Evolutionary conservation across 2,113 vertebrate genomes (phyloP).

Genomic region (Pterocles orientalis): DNA sequence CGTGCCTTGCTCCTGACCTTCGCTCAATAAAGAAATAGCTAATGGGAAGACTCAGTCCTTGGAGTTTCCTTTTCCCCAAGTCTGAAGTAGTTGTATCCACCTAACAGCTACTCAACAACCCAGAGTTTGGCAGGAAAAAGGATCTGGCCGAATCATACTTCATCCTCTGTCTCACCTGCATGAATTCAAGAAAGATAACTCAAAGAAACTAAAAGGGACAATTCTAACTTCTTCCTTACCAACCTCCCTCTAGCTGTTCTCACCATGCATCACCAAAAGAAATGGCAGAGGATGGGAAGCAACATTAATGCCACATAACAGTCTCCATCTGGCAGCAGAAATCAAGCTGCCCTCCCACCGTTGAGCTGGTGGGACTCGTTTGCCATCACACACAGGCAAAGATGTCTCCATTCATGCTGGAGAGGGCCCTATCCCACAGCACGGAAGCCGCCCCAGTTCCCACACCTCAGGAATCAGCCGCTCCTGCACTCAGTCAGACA

Average conservation of each 20-base stretch:
- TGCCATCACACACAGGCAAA: not conserved
- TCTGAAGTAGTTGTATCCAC: not conserved
- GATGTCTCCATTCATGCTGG: not conserved
- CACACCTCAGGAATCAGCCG: not conserved
- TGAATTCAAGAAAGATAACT: not conserved
- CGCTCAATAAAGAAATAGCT: not conserved
- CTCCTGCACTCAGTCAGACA: not conserved
- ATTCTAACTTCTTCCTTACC: not conserved
- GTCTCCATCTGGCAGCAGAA: not conserved
- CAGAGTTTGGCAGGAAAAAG: not conserved
- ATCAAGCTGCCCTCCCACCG: not conserved
- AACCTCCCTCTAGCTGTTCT: not conserved
- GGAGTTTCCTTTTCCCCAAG: not conserved
- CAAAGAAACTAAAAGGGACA: not conserved
- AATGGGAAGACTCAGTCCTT: not conserved
- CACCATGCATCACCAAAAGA: not conserved
- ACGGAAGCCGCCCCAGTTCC: not conserved
- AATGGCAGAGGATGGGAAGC: not conserved
- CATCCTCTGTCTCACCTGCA: not conserved
- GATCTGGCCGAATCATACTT: not conserved
- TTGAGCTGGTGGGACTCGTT: fast-evolving
- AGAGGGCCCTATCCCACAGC: not conserved
- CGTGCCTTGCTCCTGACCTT: not conserved
- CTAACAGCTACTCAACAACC: not conserved
- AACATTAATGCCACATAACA: not conserved